A percentile compares a stretch with the other conserved stretches of the same genome.
phyloP scores from a whole-genome alignment of 37 sponge, comb jelly and placozoan species.

The Mnemiopsis leidyi region DNA sequence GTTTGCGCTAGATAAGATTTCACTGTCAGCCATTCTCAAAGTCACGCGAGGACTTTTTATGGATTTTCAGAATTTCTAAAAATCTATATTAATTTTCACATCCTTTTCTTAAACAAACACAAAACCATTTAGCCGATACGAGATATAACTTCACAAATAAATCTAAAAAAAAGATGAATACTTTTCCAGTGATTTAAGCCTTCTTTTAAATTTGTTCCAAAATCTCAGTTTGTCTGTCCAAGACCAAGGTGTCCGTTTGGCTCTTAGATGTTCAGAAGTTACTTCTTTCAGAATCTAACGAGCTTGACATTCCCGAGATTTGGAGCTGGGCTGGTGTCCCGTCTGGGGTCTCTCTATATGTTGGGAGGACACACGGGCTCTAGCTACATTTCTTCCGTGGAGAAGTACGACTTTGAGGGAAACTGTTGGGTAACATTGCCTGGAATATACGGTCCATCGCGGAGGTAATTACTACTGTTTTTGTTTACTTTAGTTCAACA shows the following conservation, averaged over 20 bases:
- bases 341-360: conserved; percentile 44
- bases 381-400: conserved; percentile 28
- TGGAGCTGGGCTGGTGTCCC: conserved; percentile 5
- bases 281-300: conserved; percentile 44
- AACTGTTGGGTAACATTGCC: conserved; percentile 46
- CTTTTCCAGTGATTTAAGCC: no score
- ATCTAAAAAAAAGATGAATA: no score
- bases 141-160: no score
- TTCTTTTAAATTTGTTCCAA: no score
- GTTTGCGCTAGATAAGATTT: neutral
- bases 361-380: conserved; percentile 59
- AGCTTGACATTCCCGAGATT: conserved; percentile 35
- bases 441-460: conserved; percentile 9
- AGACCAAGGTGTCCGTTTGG: no score
- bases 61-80: neutral
- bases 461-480: neutral
- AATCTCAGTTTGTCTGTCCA: no score
- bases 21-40: neutral
- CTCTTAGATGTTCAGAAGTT: no score
- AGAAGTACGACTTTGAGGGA: conserved; percentile 62
- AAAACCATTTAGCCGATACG: no score
- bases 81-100: neutral
- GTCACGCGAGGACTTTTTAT: neutral
- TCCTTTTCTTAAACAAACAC: no score
- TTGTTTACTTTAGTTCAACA: no score